A percentile compares a stretch with the other conserved stretches of the same genome.
phyloP scores from a whole-genome alignment of 1,140 invertebrate species.

The Drosophila murphyi region DNA sequence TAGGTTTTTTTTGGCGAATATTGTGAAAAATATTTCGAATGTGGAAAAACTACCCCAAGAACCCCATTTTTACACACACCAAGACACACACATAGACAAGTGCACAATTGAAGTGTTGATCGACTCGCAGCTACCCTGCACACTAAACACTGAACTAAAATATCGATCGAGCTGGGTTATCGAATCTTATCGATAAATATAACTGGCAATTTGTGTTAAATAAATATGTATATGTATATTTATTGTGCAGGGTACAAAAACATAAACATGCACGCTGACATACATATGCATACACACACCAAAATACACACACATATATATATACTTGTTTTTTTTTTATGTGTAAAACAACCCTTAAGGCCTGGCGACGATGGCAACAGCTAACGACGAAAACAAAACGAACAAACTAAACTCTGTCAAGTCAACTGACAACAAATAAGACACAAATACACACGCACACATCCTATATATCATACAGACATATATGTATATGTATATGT shows the following conservation, averaged over 20 bases:
- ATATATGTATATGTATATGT: not conserved
- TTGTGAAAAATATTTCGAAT: not conserved
- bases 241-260: not conserved
- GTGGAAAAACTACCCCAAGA: slow-evolving; percentile 27
- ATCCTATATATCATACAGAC: not conserved
- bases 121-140: too few relatives aligned
- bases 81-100: not conserved
- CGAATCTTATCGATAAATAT: too few relatives aligned
- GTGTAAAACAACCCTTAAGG: slow-evolving; percentile 43
- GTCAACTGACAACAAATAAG: slow-evolving; percentile 30
- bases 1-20: not conserved
- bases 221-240: not conserved
- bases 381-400: slow-evolving; percentile 42
- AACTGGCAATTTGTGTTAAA: too few relatives aligned
- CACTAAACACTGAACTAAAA: too few relatives aligned
- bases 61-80: not conserved
- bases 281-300: not conserved
- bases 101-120: not conserved
- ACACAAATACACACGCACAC: not conserved
- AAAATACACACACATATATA: not conserved
- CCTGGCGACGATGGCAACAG: slow-evolving; percentile 35
- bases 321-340: slow-evolving; percentile 1
- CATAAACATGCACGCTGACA: slow-evolving; percentile 2
- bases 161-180: too few relatives aligned
- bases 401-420: not conserved